Evolutionary conservation across 1,140 invertebrate genomes (phyloP).

Genomic region (Plectus sambesii): DNA sequence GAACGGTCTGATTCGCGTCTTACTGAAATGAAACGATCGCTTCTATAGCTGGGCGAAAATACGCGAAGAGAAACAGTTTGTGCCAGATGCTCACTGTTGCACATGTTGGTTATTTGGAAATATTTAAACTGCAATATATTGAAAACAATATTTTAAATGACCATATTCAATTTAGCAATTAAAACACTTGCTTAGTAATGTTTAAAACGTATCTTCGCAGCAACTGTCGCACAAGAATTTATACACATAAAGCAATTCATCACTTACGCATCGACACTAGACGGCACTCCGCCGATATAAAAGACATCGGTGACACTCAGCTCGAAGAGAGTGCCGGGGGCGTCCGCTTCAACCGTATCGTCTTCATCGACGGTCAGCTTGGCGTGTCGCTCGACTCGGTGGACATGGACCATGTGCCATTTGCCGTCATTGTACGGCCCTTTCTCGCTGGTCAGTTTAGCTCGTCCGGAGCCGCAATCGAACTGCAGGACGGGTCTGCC

Average conservation of each 20-base stretch:
- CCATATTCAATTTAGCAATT: too few relatives aligned
- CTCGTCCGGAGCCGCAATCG: conserved; percentile 41
- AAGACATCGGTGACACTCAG: conserved; percentile 58
- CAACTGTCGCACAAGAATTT: too few relatives aligned
- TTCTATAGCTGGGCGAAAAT: too few relatives aligned
- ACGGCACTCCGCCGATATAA: conserved; percentile 63
- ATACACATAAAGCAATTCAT: too few relatives aligned
- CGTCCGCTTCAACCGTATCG: conserved; percentile 36
- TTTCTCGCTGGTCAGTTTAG: conserved; percentile 20
- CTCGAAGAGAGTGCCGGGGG: conserved; percentile 47
- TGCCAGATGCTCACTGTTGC: too few relatives aligned
- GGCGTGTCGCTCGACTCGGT: conserved; percentile 28
- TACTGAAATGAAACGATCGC: conserved; percentile 33
- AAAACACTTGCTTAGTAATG: too few relatives aligned
- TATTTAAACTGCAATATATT: too few relatives aligned
- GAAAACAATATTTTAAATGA: too few relatives aligned
- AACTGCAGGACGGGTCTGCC: conserved; percentile 60
- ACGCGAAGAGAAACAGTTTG: too few relatives aligned
- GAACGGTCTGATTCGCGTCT: conserved; percentile 58
- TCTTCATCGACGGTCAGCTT: conserved; percentile 35
- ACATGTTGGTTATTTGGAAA: too few relatives aligned
- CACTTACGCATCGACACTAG: conserved; percentile 30
- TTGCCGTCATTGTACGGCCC: conserved; percentile 39
- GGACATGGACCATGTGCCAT: conserved; percentile 37
- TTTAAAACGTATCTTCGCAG: too few relatives aligned